Base-by-base conservation (phyloP, 2,888 invertebrate genomes). In the Eupelmus urozonus region DNA sequence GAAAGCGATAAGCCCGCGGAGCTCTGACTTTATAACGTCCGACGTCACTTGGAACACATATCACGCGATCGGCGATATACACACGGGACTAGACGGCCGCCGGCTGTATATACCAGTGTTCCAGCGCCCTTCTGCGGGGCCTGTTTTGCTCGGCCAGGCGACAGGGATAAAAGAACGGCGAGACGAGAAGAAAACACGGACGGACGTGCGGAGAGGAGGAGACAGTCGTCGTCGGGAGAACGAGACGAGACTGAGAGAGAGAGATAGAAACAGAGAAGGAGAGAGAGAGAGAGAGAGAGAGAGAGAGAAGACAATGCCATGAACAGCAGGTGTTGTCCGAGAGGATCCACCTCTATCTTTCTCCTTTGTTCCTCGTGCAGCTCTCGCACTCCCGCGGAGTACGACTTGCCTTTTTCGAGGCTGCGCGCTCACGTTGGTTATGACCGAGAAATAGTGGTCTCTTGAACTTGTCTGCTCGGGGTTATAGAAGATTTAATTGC, bases 261-360 rank as follows among this genome's bases (percentile, higher is more conserved):
- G 65, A 27, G 16, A 65, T n/a, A 62, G 18, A 7, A 67, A 77
- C 62, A 74, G 66, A 69, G n/a, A 57, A 34, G 34, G 18, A 45
- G 42, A 42, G 27, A 57, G 40, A 27, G 23, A 27, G 53, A 67
- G 42, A 55, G 60, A 53, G 25, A 60, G 55, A 69, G 42, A 69
- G 55, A 63, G 5, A 51, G 70, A 73, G 70, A 74, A 80, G 80
- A 82, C 81, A 82, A 81, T 80, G 78, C 78, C 40, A 80, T 59
- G 78, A 83, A 81, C 81, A 81, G 82, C 83, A 81, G 83, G 83
- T 83, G 83, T 83, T 72, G 77, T 51, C 59, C 34, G 20, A 16
- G 7, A n/a, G 25, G 40, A 62, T 40, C 76, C 62, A 69, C 55
- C 69, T 25, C n/a, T n/a, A n/a, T n/a, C n/a, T n/a, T n/a, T 49